Evolutionary conservation across 2,113 vertebrate genomes (phyloP), one percentile per base, ranked within the genome.

Genomic region (Burhinus bistriatus): DNA sequence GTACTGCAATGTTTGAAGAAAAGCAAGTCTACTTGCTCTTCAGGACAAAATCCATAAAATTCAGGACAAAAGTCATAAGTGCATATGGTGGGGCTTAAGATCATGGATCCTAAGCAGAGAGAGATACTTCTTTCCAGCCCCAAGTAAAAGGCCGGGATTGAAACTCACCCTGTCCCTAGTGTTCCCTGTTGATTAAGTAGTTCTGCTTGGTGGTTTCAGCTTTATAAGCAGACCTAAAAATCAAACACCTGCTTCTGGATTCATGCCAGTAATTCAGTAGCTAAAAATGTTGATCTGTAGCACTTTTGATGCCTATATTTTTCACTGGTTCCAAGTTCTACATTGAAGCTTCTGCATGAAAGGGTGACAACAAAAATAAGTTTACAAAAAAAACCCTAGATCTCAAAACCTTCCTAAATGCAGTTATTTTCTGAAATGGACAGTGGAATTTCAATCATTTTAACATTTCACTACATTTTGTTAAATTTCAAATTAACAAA

Each of bases 201-300:
- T 62, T 93, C 93, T 93, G 87, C 75, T 85, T 58, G 61, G 38
- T 87, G 68, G 82, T 85, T 96, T 83, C 89, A 89, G 66, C 47
- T 95, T 87, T 93, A 91, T 54, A 69, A 93, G 52, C 61, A 89
- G 87, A 79, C 51, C 70, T 91, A 87, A 87, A 89, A 90, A 93
- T 87, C 95, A 85, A 96, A 91, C 81, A 96, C 95, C 87, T 94
- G 73, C 90, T 96, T 93, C 95, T 94, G 84, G 87, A 91, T 61
- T 69, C 61, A 84, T 73, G 77, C 84, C 87, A 94, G 57, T 57
- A 55, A 89, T 69, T 78, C 94, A 85, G 66, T 34, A 45, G 25
- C 87, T 95, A 94, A 93, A 91, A 92, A 66, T 58, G 72, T 87
- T 2, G 0, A 62, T 49, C 86, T 86, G 91, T 29, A 92, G 87